A percentile compares a stretch with the other conserved stretches of the same genome.
These are phyloP conservation scores for Nipponacmea schrenckii DNA, from an alignment of 2,888 invertebrate genomes.

Conservation along the genomic window DNA sequence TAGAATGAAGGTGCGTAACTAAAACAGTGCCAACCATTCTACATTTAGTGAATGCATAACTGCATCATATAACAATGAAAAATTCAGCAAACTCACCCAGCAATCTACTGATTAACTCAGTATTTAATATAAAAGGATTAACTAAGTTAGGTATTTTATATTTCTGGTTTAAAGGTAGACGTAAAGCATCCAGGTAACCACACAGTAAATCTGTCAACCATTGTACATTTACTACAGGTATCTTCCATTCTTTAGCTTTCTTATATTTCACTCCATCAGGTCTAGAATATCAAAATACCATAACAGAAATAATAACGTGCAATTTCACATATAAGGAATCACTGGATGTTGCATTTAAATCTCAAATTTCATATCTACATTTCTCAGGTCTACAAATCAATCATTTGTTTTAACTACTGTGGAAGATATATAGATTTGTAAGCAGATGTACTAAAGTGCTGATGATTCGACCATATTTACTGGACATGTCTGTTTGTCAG, in stretches of 20 bases:
- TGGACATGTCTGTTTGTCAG: no score
- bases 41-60: no score
- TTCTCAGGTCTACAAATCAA: no score
- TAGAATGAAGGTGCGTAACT: no score
- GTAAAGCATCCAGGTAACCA: conserved; percentile 83
- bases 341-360: no score
- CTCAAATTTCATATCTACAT: no score
- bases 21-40: no score
- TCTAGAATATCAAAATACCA: conserved; percentile 68
- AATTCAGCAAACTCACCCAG: conserved; percentile 79
- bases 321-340: background rate
- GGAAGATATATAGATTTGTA: no score
- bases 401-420: no score
- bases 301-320: background rate
- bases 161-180: conserved; percentile 68
- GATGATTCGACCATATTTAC: no score
- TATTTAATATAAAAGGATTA: background rate
- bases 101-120: conserved; percentile 78
- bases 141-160: background rate
- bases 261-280: conserved; percentile 88
- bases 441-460: no score
- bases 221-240: conserved; percentile 89
- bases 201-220: conserved; percentile 94
- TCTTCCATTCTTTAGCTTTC: conserved; percentile 91
- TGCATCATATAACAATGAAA: background rate